Evolutionary conservation across 2,113 vertebrate species (phyloP), one percentile per base, ranked within the genome.

Genomic region (Lampris megalopsis): DNA sequence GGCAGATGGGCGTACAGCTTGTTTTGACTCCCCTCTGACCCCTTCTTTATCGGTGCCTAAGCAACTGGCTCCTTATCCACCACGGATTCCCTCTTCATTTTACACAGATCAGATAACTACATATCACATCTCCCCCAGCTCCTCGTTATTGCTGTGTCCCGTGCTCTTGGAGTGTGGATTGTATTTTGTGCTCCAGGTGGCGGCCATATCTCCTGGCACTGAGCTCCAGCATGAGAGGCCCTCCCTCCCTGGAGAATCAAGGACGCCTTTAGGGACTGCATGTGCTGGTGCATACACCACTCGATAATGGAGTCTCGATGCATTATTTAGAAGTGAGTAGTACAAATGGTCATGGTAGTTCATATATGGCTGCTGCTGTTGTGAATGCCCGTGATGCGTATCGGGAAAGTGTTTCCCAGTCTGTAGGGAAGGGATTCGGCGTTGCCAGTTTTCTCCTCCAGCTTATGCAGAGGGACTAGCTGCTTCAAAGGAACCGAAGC

Each of bases 1-100:
- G 67, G 64, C 90, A 92, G 89, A 92, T 91, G 90, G 86, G 48
- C 62, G 58, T 86, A 87, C 90, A 88, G 90, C 89, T 91, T 91
- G 84, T 75, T 81, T 75, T 73, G 74, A 85, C 53, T 72, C 78
- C 79, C 87, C 81, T 75, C 71, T 68, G 81, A 90, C 86, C 84
- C 75, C 40, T 81, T 80, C 62, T 82, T 67, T 75, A 49, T 67
- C 63, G 61, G 62, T 1, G 50, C 75, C 68, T 36, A 48, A 76
- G 71, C 67, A 68, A 24, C 58, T 71, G 50, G 58, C 65, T 73
- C 63, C 68, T 73, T 45, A 70, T 88, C 80, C 0, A 24, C 63
- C 54, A 63, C 1, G 4, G 52, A 79, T 81, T 63, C 35, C 71
- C 43, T 58, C 35, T 49, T 38, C 63, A 73, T 85, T 62, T 69